Evolutionary conservation across 2,888 invertebrate genomes (phyloP).

Genomic region (Calliopum simillimum): DNA sequence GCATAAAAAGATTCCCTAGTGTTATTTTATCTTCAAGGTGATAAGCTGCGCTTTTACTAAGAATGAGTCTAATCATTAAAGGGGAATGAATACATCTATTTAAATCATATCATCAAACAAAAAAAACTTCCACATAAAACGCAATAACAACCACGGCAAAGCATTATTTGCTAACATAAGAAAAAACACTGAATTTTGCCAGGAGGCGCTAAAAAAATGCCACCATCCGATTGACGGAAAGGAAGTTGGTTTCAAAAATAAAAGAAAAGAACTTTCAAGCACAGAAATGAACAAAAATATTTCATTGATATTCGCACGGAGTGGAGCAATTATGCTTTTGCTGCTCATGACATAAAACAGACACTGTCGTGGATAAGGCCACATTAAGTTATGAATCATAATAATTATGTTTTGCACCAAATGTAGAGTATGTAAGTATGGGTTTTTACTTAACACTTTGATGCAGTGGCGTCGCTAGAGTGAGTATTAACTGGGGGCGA

Average conservation of each 20-base stretch:
- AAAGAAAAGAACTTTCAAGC: not conserved
- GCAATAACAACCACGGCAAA: slow-evolving; percentile 1
- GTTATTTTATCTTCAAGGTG: not conserved
- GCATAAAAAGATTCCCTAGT: no score
- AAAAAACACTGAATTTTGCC: no score
- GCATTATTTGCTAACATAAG: not conserved
- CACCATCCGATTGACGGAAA: slow-evolving; percentile 1
- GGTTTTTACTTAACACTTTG: no score
- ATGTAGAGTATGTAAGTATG: no score
- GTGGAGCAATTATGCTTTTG: slow-evolving; percentile 18
- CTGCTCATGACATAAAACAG: slow-evolving; percentile 9
- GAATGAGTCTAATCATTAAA: not conserved
- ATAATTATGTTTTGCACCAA: no score
- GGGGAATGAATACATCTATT: no score
- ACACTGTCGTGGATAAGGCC: not conserved
- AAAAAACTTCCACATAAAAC: not conserved
- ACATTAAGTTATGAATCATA: slow-evolving; percentile 1
- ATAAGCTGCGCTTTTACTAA: not conserved
- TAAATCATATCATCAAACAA: not conserved
- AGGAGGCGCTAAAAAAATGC: not conserved
- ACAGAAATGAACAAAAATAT: slow-evolving; percentile 18
- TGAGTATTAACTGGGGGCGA: no score
- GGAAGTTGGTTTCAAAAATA: not conserved
- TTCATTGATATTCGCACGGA: slow-evolving; percentile 18
- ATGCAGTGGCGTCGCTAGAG: no score